Conservation (phyloP, 2,797 vertebrate species). For the Rousettus madagascariensis region DNA sequence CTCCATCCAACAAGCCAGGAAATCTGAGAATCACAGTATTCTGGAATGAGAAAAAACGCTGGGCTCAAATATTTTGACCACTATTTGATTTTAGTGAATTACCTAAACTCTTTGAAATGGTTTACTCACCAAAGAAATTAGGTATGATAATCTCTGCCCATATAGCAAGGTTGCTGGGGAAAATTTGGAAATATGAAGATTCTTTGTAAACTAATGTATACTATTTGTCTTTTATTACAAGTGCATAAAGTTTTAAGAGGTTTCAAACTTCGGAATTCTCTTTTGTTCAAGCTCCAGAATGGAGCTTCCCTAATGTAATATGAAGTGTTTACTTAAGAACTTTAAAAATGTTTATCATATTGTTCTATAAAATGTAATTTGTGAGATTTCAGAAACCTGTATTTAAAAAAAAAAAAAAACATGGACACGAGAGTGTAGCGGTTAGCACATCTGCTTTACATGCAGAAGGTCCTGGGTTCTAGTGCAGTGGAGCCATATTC, state of each 20-base stretch:
- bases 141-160: not conserved
- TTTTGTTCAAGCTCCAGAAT: not conserved
- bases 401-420: not conserved
- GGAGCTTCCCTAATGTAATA: not conserved
- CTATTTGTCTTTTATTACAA: not conserved
- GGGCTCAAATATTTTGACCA: not conserved
- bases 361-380: not conserved
- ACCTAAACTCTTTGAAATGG: not conserved
- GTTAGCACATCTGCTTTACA: too few relatives aligned
- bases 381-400: not conserved
- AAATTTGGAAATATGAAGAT: not conserved
- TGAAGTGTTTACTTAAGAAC: not conserved
- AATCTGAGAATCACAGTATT: not conserved
- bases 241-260: not conserved
- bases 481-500: too few relatives aligned
- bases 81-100: not conserved
- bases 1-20: not conserved
- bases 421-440: too few relatives aligned
- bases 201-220: not conserved
- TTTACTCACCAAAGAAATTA: not conserved
- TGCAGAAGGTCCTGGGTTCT: too few relatives aligned
- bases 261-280: not conserved
- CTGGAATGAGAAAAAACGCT: not conserved
- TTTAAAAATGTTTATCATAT: not conserved
- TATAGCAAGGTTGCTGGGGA: not conserved